Conservation (phyloP, 2,113 vertebrate species). For the Tragelaphus imberbis region DNA sequence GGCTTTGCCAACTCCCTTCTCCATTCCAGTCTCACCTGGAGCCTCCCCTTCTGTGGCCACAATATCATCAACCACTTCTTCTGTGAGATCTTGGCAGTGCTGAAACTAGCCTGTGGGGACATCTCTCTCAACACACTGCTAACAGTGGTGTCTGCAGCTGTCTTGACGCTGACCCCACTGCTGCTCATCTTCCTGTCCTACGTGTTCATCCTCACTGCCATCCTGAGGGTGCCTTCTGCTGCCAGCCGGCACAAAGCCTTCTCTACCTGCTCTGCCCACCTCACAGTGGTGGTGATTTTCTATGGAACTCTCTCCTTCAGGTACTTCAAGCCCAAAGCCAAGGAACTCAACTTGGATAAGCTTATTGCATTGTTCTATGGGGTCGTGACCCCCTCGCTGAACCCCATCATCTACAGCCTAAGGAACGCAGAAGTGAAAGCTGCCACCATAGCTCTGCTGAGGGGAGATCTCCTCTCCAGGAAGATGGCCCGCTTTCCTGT, state of each 20-base stretch:
- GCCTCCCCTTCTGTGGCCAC: conserved; percentile 60
- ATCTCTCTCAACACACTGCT: conserved; percentile 37
- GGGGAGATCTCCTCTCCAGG: not conserved
- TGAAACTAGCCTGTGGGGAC: conserved; percentile 63
- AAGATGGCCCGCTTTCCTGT: not conserved
- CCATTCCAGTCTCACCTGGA: conserved; percentile 32
- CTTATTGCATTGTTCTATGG: conserved; percentile 55
- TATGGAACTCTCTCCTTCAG: conserved; percentile 30
- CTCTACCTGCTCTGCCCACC: conserved; percentile 59
- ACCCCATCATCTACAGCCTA: conserved; percentile 68
- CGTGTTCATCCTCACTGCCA: conserved; percentile 41
- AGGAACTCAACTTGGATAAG: conserved; percentile 39
- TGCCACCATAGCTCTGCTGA: not conserved
- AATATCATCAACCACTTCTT: conserved; percentile 68
- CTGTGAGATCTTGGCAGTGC: conserved; percentile 67
- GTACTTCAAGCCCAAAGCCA: conserved; percentile 49
- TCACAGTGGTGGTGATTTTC: conserved; percentile 44
- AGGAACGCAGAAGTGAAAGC: conserved; percentile 65
- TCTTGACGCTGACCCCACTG: not conserved
- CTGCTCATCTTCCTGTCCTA: conserved; percentile 62
- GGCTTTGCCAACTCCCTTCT: conserved; percentile 48
- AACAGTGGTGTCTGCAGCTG: not conserved
- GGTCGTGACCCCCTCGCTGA: conserved; percentile 44
- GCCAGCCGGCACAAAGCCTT: conserved; percentile 38
- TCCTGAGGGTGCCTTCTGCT: conserved; percentile 25